Evolutionary conservation across 2,113 vertebrate genomes (phyloP).

Genomic region (Condylura cristata): DNA sequence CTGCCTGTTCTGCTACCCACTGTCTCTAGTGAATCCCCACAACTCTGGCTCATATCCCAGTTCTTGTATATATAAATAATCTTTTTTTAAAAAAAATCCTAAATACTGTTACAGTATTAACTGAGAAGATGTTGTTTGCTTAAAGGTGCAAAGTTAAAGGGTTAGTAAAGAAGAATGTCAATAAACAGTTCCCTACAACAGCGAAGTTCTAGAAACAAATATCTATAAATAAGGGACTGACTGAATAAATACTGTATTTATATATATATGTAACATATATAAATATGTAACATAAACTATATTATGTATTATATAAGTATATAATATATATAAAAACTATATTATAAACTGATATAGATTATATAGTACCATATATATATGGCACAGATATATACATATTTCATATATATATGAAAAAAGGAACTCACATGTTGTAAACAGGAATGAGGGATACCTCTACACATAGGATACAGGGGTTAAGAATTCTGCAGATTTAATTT

Average conservation of each 20-base stretch:
- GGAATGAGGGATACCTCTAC: background rate
- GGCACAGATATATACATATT: too few species aligned
- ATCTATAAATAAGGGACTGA: background rate
- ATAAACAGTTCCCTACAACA: background rate
- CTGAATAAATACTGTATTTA: background rate
- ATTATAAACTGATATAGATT: too few species aligned
- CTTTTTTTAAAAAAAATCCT: too few species aligned
- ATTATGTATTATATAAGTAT: too few species aligned
- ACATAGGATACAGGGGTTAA: background rate
- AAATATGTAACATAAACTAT: too few species aligned
- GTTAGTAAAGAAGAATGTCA: background rate
- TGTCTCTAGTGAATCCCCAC: too few species aligned
- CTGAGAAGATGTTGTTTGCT: background rate
- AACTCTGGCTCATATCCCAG: too few species aligned
- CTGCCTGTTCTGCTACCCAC: too few species aligned
- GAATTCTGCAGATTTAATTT: conserved; percentile 40
- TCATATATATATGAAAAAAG: background rate
- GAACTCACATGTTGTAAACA: background rate
- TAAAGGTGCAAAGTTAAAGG: conserved; percentile 2
- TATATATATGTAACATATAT: too few species aligned
- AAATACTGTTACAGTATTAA: background rate
- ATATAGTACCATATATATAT: too few species aligned
- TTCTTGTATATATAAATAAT: too few species aligned
- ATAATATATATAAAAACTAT: background rate
- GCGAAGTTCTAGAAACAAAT: conserved; percentile 27